Conservation (phyloP, 2,113 vertebrate species). For the Bathybates hornii region DNA sequence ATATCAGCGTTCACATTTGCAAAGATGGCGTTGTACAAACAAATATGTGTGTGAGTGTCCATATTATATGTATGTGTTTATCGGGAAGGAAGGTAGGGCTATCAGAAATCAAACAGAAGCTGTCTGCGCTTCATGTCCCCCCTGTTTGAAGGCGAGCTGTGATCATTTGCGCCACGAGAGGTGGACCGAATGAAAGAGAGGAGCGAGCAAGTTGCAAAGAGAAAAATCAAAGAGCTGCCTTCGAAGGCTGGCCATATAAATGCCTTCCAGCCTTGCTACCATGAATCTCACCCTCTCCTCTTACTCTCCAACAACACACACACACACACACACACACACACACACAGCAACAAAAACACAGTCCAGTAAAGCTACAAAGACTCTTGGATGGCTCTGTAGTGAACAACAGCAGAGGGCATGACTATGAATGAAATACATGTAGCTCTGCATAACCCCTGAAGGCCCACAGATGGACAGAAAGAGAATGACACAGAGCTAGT, state of each 20-base stretch:
- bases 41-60: not conserved
- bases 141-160: slow-evolving; percentile 51
- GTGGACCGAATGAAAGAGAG: slow-evolving; percentile 39
- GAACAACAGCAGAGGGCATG: slow-evolving; percentile 29
- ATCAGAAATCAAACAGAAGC: slow-evolving; percentile 51
- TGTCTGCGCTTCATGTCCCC: slow-evolving; percentile 51
- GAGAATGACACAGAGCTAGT: not conserved
- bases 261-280: slow-evolving; percentile 29
- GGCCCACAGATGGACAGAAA: slow-evolving; percentile 24
- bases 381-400: slow-evolving; percentile 9
- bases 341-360: not conserved
- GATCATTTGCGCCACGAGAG: slow-evolving; percentile 59
- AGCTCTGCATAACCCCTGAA: slow-evolving; percentile 25
- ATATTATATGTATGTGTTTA: not conserved
- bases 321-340: not conserved
- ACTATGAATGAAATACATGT: slow-evolving; percentile 21
- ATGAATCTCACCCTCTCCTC: slow-evolving; percentile 11
- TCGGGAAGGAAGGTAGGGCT: slow-evolving; percentile 35
- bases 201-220: slow-evolving; percentile 38
- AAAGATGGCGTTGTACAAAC: slow-evolving; percentile 41
- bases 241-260: slow-evolving; percentile 46
- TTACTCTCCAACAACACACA: not conserved
- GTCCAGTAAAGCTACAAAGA: slow-evolving; percentile 20
- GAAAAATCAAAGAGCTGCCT: slow-evolving; percentile 56
- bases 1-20: slow-evolving; percentile 8